Evolutionary conservation across 2,797 vertebrate genomes (phyloP).

Genomic region (Mus minutoides): DNA sequence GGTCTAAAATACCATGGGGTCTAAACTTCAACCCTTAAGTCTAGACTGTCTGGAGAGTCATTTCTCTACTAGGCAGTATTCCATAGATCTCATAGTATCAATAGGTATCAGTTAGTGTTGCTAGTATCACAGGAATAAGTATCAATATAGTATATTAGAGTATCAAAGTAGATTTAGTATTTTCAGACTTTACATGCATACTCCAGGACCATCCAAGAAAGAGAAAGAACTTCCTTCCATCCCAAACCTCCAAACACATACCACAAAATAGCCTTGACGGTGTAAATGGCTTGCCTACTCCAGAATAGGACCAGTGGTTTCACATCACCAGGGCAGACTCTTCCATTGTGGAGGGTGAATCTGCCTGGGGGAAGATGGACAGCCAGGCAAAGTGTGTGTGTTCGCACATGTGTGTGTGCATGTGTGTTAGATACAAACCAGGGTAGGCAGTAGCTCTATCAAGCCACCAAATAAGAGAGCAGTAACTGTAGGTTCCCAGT

Average conservation of each 20-base stretch:
- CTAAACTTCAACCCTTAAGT: background rate
- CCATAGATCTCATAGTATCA: background rate
- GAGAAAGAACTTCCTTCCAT: background rate
- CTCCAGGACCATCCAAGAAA: background rate
- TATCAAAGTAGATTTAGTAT: background rate
- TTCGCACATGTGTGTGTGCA: background rate
- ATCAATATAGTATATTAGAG: background rate
- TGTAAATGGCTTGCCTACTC: too few species aligned
- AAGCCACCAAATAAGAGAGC: background rate
- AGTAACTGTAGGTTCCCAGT: background rate
- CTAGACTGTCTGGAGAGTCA: background rate
- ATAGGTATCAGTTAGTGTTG: background rate
- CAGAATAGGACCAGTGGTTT: background rate
- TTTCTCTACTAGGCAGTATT: background rate
- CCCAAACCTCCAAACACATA: background rate
- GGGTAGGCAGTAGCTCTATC: background rate
- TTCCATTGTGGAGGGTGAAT: fast-evolving
- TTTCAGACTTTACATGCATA: background rate
- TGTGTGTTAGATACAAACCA: background rate
- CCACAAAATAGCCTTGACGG: background rate
- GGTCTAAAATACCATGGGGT: background rate
- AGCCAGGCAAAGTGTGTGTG: background rate
- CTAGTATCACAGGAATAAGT: background rate
- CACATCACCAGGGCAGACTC: too few species aligned
- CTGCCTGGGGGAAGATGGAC: too few species aligned